These are phyloP conservation scores for Epinotia bilunana DNA, from an alignment of 2,888 invertebrate species.

Conservation along the genomic window DNA sequence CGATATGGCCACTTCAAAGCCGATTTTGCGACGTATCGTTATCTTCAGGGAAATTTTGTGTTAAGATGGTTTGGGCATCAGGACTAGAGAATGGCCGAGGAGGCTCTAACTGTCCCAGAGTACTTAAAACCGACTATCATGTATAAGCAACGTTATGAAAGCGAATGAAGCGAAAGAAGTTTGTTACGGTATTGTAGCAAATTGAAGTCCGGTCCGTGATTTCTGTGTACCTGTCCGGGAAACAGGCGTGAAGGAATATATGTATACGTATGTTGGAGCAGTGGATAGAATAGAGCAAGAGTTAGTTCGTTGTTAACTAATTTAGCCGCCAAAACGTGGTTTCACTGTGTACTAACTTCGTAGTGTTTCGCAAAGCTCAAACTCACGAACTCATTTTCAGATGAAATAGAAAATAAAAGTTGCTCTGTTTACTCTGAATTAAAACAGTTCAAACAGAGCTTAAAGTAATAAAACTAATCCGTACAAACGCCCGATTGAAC, in stretches of 20 bases:
- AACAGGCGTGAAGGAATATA: background rate
- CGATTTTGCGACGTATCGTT: background rate
- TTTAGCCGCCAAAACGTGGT: constrained; percentile 31
- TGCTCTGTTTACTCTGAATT: background rate
- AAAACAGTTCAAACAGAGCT: too few relatives aligned
- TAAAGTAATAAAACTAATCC: too few relatives aligned
- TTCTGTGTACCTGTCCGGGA: background rate
- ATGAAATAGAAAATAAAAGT: constrained; percentile 26
- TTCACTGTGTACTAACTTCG: constrained; percentile 32
- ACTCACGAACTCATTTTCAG: constrained; percentile 28
- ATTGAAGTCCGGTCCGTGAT: background rate
- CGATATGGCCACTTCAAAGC: background rate
- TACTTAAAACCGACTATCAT: too few relatives aligned
- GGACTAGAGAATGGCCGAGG: too few relatives aligned
- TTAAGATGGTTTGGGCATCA: too few relatives aligned
- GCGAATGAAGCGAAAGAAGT: background rate
- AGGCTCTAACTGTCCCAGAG: too few relatives aligned
- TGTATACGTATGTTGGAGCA: constrained; percentile 11
- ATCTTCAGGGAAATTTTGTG: background rate
- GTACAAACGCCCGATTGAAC: too few relatives aligned
- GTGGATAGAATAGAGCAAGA: constrained; percentile 20
- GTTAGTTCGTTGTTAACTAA: constrained; percentile 34
- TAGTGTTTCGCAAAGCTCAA: constrained; percentile 11
- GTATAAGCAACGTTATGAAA: too few relatives aligned
- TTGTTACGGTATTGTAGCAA: background rate